phyloP scores from a whole-genome alignment of 2,113 vertebrate species.

The Chaenocephalus aceratus region DNA sequence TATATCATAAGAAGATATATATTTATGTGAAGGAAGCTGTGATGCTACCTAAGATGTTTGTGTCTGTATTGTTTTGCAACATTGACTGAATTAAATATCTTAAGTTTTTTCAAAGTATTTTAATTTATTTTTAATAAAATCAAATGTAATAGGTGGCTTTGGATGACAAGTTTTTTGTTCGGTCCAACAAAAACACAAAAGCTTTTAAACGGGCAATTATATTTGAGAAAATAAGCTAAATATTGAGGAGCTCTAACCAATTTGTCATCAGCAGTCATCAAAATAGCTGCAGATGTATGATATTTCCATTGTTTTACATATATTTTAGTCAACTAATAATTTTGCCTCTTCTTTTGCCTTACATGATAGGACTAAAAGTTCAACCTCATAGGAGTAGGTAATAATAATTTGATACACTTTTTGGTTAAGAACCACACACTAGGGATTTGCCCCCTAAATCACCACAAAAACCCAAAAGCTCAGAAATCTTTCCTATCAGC shows the following conservation, averaged over 20 bases:
- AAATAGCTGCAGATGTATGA: neutral
- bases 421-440: neutral
- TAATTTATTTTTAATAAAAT: neutral
- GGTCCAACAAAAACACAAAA: neutral
- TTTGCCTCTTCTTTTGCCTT: neutral
- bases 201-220: neutral
- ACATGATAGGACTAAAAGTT: neutral
- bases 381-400: neutral
- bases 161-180: neutral
- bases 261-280: neutral
- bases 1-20: slow-evolving; percentile 31
- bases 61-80: slow-evolving; percentile 5
- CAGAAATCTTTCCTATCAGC: neutral
- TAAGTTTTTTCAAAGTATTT: neutral
- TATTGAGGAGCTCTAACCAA: neutral
- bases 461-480: neutral
- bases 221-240: neutral
- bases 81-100: neutral
- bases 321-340: neutral
- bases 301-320: neutral
- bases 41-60: neutral
- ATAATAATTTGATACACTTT: neutral
- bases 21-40: neutral
- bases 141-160: neutral
- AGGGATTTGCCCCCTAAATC: neutral